Conservation (phyloP, 2,888 invertebrate species). For the Aradus depressus region DNA sequence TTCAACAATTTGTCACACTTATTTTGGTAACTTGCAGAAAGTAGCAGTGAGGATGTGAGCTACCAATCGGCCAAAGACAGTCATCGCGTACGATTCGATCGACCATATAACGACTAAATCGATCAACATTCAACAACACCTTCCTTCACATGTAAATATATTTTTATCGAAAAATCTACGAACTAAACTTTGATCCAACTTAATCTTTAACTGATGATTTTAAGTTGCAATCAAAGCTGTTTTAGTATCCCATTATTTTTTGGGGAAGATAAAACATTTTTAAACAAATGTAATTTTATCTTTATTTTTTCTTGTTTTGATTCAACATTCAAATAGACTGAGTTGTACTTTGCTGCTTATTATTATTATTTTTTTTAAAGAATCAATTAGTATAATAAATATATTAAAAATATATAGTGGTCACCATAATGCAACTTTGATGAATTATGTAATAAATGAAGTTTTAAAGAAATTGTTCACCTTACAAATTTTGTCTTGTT, state of each 20-base stretch:
- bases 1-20: background rate
- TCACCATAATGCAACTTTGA: no score
- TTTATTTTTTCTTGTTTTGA: conserved; percentile 11
- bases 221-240: conserved; percentile 2
- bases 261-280: conserved; percentile 12
- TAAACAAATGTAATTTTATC: conserved; percentile 13
- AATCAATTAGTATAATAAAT: no score
- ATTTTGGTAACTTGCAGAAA: conserved; percentile 20
- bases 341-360: conserved; percentile 16
- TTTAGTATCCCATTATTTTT: conserved; percentile 15
- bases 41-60: conserved; percentile 24
- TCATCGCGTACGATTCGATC: conserved; percentile 22
- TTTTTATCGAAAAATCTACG: no score
- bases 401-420: no score
- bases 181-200: no score
- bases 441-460: no score
- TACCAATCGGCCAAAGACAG: conserved; percentile 22
- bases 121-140: no score
- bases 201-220: no score
- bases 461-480: no score
- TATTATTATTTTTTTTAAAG: no score
- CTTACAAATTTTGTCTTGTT: no score
- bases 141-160: no score
- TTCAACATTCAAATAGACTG: conserved; percentile 15
- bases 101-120: conserved; percentile 10